These are phyloP conservation scores for Cyanoderma ruficeps DNA, from an alignment of 2,113 vertebrate genomes.

Conservation along the genomic window DNA sequence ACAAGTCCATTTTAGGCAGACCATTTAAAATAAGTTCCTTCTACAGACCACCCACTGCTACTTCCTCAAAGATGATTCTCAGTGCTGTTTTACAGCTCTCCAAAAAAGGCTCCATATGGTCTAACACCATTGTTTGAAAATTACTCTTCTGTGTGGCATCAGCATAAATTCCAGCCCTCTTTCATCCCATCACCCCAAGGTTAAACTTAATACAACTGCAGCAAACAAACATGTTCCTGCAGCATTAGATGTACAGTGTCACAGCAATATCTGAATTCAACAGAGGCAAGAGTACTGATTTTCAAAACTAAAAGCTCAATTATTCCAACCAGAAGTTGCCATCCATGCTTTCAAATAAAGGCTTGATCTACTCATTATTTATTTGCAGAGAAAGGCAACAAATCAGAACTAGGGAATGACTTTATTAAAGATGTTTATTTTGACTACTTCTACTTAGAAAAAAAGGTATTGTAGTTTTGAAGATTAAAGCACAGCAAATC, in stretches of 20 bases:
- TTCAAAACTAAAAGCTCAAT: background rate
- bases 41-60: slow-evolving; percentile 38
- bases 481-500: background rate
- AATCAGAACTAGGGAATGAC: background rate
- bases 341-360: background rate
- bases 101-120: background rate
- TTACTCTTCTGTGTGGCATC: background rate
- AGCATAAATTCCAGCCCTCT: background rate
- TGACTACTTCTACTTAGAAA: background rate
- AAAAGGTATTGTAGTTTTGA: background rate
- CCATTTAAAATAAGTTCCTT: background rate
- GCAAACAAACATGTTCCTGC: background rate
- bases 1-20: background rate
- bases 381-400: background rate
- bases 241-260: background rate
- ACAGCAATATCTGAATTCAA: background rate
- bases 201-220: background rate
- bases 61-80: slow-evolving; percentile 34
- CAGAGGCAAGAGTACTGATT: background rate
- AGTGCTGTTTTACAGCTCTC: background rate
- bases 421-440: background rate
- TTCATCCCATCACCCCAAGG: background rate
- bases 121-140: background rate
- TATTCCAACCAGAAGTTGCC: background rate
- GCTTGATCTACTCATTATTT: background rate